Conservation (phyloP, 2,797 vertebrate genomes). For the Enteromius unitaeniatus region DNA sequence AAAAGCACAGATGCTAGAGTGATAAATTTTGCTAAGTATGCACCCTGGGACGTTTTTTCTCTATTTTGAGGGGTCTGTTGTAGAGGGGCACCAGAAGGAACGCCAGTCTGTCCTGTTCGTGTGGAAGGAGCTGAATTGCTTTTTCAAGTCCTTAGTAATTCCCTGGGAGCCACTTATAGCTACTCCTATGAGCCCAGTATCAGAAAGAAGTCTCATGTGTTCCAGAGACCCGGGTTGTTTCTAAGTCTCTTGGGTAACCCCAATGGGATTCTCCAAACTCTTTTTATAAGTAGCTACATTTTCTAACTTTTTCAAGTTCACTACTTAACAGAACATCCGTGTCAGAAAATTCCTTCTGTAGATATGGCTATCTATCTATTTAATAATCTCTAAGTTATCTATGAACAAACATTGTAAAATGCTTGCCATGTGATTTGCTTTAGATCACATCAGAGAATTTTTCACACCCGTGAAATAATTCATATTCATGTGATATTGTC, state of each 20-base stretch:
- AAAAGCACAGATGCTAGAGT: conserved; percentile 34
- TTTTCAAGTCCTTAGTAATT: conserved; percentile 64
- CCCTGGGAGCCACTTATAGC: conserved; percentile 63
- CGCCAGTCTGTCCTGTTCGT: conserved; percentile 68
- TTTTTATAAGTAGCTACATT: conserved; percentile 22
- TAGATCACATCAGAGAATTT: background rate
- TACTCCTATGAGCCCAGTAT: conserved; percentile 45
- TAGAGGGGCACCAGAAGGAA: conserved; percentile 62
- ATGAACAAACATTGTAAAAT: background rate
- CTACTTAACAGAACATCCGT: background rate
- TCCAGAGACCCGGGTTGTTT: conserved; percentile 28
- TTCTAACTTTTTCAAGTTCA: conserved; percentile 19
- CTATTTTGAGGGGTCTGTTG: conserved; percentile 57
- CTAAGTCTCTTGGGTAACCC: conserved; percentile 29
- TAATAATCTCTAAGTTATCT: background rate
- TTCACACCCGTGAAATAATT: background rate
- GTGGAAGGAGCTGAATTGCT: conserved; percentile 66
- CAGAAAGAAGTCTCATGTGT: conserved; percentile 52
- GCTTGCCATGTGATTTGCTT: background rate
- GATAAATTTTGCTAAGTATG: conserved; percentile 63
- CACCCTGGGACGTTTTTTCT: conserved; percentile 48
- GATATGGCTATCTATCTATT: background rate
- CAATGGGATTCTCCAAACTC: conserved; percentile 30
- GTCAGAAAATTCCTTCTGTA: background rate
- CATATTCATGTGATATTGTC: background rate